Base-by-base conservation (phyloP, 1,140 invertebrate genomes). In the Heliconius hermathena region DNA sequence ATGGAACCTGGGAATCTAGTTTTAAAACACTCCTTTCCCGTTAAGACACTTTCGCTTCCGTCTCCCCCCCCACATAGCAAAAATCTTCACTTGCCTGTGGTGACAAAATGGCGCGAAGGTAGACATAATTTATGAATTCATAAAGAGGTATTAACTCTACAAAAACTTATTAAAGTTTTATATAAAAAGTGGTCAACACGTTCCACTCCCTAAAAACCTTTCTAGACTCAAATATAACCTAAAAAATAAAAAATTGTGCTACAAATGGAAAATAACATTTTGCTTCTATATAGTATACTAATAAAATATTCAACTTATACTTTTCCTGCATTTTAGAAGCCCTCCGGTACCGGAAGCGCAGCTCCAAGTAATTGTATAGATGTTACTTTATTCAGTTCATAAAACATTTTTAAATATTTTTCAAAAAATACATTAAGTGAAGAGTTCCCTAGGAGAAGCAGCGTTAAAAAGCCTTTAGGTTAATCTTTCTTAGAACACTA, bases 291-390 rank as follows among this genome's bases (percentile, higher is more conserved):
- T 36, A 36, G 22, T 22, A 26, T 8, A 66, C 3, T 29, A 66
- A 3, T 29, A 11, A 66, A 66, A 66, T 66, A 22, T 66, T 66
- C 8, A 57, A 20, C 54, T 57, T 57, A 57, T 57, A 29, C 60
- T 13, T 66, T 66, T 66, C 60, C 60, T 29, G 26, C 60, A 66
- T 66, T 66, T 22, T 29, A 60, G 60, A 66, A 66, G 60, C 60
- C 60, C 22, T 29, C 60, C 16, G 60, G 60, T 13, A 66, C 29
- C 22, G 60, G 60, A 66, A 66, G 60, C 60, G 26, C n/a, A 66
- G 60, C 29, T 26, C 54, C 60, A 66, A 66, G 11, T 66, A 66
- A 66, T 66, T 66, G 60, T 66, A 66, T 66, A 66, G 60, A 66
- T 29, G 60, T 66, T 22, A 66, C 60, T 66, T 18, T 16, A 29